Conservation (phyloP, 2,797 vertebrate species). For the Halcyon smyrnensis region DNA sequence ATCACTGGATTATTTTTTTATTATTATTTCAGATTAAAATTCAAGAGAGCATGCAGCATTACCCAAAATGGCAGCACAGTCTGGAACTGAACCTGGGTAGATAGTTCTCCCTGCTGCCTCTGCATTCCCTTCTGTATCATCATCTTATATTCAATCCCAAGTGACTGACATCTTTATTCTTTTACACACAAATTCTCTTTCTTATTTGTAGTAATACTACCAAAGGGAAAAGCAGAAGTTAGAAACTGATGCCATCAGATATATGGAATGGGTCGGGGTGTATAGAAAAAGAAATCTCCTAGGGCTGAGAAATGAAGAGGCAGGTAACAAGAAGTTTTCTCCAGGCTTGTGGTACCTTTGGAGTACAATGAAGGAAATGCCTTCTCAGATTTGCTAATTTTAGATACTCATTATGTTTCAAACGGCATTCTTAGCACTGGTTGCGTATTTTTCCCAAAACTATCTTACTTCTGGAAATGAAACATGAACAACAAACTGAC, state of each 20-base stretch:
- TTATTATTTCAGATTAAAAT: neutral
- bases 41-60: neutral
- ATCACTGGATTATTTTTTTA: neutral
- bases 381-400: neutral
- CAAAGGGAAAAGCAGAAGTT: neutral
- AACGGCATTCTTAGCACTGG: neutral
- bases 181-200: neutral
- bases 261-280: neutral
- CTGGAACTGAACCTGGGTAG: neutral
- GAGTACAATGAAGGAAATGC: neutral
- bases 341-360: neutral
- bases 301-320: neutral
- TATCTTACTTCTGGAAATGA: neutral
- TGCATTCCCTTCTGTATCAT: neutral
- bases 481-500: neutral
- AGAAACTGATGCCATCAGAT: neutral
- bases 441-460: neutral
- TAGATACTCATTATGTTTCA: neutral
- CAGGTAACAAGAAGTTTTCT: neutral
- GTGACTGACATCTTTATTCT: neutral
- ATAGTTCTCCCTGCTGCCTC: neutral
- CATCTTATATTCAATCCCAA: neutral
- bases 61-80: neutral
- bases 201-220: neutral
- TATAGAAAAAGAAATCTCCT: neutral